Evolutionary conservation across 2,888 invertebrate species (phyloP).

Genomic region (Sialis fuliginosa): DNA sequence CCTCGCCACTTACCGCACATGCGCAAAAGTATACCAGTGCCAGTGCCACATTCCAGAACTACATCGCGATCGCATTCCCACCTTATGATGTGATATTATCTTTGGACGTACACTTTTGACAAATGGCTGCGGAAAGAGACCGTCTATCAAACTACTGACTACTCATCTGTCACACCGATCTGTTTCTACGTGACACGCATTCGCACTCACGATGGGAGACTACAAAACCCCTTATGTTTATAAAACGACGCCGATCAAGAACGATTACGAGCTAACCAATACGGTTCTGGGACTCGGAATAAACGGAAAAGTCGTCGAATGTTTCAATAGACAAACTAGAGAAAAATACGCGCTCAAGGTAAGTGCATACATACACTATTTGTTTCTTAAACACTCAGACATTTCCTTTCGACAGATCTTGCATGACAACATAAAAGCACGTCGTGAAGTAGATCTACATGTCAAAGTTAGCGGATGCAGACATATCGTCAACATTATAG

Average conservation of each 20-base stretch:
- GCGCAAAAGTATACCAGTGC: no score
- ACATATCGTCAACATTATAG: slow-evolving; percentile 81
- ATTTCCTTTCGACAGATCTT: slow-evolving; percentile 41
- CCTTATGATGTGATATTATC: no score
- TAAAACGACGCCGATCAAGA: slow-evolving; percentile 67
- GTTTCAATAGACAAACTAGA: slow-evolving; percentile 57
- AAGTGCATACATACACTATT: slow-evolving; percentile 11
- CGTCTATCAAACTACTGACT: no score
- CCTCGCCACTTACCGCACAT: no score
- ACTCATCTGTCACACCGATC: no score
- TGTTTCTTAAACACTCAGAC: slow-evolving; percentile 3
- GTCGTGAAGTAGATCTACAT: slow-evolving; percentile 90
- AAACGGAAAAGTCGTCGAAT: slow-evolving; percentile 97
- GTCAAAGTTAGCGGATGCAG: slow-evolving; percentile 82
- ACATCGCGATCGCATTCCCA: no score
- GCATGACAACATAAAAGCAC: slow-evolving; percentile 80
- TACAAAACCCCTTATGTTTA: neutral
- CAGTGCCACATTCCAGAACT: no score
- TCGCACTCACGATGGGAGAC: no score
- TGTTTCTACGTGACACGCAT: no score
- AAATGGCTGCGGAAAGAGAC: no score
- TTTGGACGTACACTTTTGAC: no score
- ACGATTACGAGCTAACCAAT: slow-evolving; percentile 83
- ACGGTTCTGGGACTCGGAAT: slow-evolving; percentile 92
- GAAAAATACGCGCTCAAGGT: slow-evolving; percentile 87